These are phyloP conservation scores for Capra hircus DNA, from an alignment of 2,113 vertebrate genomes.

Conservation along the genomic window DNA sequence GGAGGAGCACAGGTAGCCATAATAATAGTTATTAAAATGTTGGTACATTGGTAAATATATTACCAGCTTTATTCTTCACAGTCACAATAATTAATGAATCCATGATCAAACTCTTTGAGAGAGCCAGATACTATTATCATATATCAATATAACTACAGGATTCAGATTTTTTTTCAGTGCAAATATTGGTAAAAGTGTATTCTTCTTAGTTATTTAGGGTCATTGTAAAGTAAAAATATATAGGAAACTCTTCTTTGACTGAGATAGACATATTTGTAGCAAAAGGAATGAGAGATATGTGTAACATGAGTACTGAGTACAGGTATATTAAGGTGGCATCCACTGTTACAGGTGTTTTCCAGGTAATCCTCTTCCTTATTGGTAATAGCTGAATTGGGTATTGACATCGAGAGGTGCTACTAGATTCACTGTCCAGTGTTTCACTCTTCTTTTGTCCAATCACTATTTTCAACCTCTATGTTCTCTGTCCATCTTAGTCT, in stretches of 20 bases:
- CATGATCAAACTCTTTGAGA: background rate
- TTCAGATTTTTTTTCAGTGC: background rate
- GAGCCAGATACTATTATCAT: background rate
- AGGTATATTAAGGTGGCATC: background rate
- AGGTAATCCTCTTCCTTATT: background rate
- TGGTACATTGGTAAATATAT: background rate
- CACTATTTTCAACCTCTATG: background rate
- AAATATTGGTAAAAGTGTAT: background rate
- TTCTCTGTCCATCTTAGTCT: background rate
- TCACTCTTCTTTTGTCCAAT: background rate
- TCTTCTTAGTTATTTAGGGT: background rate
- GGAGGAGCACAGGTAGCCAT: background rate
- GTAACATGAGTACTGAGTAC: background rate
- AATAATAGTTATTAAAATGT: conserved; percentile 2
- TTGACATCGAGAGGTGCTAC: background rate
- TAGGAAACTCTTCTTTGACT: background rate
- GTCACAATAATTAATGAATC: background rate
- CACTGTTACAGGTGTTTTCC: background rate
- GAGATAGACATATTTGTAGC: background rate
- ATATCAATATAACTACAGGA: background rate
- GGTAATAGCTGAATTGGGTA: background rate
- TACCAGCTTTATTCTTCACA: background rate
- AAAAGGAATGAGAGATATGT: background rate
- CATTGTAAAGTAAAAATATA: background rate
- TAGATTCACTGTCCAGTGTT: background rate